Conservation (phyloP, 2,113 vertebrate genomes). For the Anseranas semipalmata region DNA sequence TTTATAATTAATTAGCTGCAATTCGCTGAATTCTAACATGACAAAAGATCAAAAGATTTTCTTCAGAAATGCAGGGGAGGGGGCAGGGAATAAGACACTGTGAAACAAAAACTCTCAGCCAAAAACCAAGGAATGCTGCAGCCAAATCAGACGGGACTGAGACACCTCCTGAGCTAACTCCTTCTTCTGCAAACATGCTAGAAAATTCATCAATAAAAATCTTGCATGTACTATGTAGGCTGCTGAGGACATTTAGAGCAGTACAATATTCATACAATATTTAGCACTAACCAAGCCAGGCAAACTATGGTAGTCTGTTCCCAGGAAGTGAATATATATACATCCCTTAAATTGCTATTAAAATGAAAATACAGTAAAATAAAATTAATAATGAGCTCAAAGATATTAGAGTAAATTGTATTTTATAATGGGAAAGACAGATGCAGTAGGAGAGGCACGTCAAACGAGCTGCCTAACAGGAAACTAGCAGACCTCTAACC, state of each 20-base stretch:
- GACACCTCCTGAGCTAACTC: not conserved
- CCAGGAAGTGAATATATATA: not conserved
- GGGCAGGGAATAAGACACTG: not conserved
- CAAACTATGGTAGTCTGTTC: not conserved
- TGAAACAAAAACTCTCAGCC: not conserved
- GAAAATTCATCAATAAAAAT: not conserved
- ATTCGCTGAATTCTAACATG: not conserved
- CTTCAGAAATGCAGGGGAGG: not conserved
- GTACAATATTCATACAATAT: not conserved
- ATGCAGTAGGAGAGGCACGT: not conserved
- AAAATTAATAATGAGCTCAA: not conserved
- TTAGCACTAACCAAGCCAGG: not conserved
- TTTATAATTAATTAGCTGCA: constrained; percentile 25
- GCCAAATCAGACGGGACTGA: not conserved
- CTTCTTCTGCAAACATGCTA: not conserved
- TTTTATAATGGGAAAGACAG: not conserved
- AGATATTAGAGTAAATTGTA: not conserved
- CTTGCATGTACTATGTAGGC: rapidly evolving
- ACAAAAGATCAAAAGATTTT: not conserved
- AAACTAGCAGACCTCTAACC: not conserved
- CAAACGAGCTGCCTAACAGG: not conserved
- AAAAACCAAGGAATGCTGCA: not conserved
- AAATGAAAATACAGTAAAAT: not conserved
- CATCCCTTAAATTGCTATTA: not conserved
- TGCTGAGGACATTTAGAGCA: not conserved